Percentiles rank a stretch among this genome's conserved stretches.
These are phyloP conservation scores for Mus spretus DNA, from an alignment of 2,797 vertebrate genomes.

Conservation along the genomic window DNA sequence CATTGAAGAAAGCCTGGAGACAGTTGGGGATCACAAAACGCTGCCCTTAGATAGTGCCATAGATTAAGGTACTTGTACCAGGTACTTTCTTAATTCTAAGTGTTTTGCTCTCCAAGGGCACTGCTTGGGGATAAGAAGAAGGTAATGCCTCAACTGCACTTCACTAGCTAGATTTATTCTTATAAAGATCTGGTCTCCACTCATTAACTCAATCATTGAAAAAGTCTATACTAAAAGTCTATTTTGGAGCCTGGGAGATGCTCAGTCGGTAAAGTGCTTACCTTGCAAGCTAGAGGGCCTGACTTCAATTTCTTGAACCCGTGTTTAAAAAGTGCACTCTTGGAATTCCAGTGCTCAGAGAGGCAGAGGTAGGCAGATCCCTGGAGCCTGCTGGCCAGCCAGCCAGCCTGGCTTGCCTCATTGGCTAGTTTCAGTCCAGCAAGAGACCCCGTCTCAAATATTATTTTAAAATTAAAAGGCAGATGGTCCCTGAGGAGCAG, in stretches of 20 bases:
- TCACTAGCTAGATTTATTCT: constrained; percentile 30
- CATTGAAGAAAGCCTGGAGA: background rate
- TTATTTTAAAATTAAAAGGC: background rate
- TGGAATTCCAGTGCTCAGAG: background rate
- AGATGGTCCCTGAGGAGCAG: background rate
- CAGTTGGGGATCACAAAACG: background rate
- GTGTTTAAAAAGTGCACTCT: background rate
- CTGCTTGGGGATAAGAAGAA: background rate
- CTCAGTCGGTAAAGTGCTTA: background rate
- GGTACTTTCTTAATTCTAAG: background rate
- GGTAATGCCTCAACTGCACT: background rate
- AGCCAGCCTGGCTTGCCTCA: background rate
- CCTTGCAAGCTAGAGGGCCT: background rate
- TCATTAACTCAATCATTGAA: background rate
- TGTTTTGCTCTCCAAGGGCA: background rate
- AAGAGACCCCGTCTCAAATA: background rate
- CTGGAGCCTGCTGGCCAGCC: background rate
- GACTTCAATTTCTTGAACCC: background rate
- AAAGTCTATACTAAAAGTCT: constrained; percentile 29
- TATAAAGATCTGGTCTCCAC: background rate
- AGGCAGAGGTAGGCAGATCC: background rate
- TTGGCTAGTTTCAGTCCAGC: background rate
- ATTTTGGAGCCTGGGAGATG: background rate
- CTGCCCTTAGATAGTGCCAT: background rate
- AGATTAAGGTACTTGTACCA: background rate